phyloP scores from a whole-genome alignment of 2,113 vertebrate species.

The Chloropsis hardwickii region DNA sequence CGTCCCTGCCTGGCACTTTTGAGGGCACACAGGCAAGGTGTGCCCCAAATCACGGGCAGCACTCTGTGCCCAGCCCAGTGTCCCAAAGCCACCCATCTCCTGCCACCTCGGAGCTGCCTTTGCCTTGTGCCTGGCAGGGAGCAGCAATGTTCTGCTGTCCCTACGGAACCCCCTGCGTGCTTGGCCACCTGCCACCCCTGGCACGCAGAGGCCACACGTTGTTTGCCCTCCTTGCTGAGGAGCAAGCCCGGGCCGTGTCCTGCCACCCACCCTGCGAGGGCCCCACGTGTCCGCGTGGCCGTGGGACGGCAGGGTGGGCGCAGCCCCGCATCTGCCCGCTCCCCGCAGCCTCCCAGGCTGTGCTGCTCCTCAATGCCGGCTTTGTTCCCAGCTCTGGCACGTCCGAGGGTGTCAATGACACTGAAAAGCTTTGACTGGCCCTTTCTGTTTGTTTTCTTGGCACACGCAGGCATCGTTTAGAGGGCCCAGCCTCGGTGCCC shows the following conservation, averaged over 20 bases:
- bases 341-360: neutral
- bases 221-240: neutral
- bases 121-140: neutral
- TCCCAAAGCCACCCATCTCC: neutral
- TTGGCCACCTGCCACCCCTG: neutral
- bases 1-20: neutral
- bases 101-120: rapidly evolving
- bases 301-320: conserved; percentile 11
- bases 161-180: neutral
- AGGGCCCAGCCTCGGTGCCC: neutral
- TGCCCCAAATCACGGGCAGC: rapidly evolving
- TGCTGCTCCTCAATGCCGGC: neutral
- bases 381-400: conserved; percentile 27
- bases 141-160: neutral
- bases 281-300: neutral
- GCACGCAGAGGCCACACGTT: neutral
- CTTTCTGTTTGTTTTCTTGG: conserved; percentile 62
- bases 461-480: neutral
- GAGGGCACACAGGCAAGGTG: no score
- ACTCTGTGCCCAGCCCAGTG: rapidly evolving
- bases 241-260: neutral
- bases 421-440: conserved; percentile 59
- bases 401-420: conserved; percentile 45
- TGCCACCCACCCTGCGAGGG: neutral
- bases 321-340: conserved; percentile 32